Base-by-base conservation (phyloP, 2,113 vertebrate species). In the Bubo scandiacus region DNA sequence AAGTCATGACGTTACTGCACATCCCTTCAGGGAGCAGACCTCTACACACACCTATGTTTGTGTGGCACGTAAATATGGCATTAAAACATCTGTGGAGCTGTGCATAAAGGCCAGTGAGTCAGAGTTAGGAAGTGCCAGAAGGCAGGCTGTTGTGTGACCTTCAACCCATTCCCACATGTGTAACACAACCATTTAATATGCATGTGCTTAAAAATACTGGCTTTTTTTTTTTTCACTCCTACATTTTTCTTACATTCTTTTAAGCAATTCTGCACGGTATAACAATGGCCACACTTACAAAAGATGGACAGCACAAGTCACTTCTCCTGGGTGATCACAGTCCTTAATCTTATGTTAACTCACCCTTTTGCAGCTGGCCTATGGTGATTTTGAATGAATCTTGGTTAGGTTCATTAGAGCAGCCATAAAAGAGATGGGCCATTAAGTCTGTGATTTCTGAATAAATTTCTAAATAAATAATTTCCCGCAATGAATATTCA, bases 391-490 rank as follows among this genome's bases (percentile, higher is more conserved):
- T 54, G 87, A 79, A 77, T 62, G 54, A 51, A 43, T 62, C 32
- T 27, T 66, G 9, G 74, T 80, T 83, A 84, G 29, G 59, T 43
- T 91, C 72, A 54, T 91, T 88, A 86, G 11, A 59, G 21, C n/a
- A 94, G 18, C 32, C 52, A 14, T 74, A 57, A 73, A 57, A 87
- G 16, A 30, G 5, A 36, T 8, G 71, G 23, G 43, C 32, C 58
- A 78, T 75, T 75, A 89, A 63, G 27, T 23, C 86, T 94, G 45
- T 86, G 74, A 92, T 92, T 96, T 94, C 58, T 92, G 83, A 92
- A 97, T 90, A 93, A 62, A 94, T 92, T 92, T 90, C 29, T 75
- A 81, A 94, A 82, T 79, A 92, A 93, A 90, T 88, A 55, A 82
- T 93, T 94, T 92, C 12, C n/a, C 17, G 5, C 36, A 34, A 57